A percentile compares a stretch with the other conserved stretches of the same genome.
phyloP scores from a whole-genome alignment of 1,140 invertebrate genomes.

The Saccostrea echinata region DNA sequence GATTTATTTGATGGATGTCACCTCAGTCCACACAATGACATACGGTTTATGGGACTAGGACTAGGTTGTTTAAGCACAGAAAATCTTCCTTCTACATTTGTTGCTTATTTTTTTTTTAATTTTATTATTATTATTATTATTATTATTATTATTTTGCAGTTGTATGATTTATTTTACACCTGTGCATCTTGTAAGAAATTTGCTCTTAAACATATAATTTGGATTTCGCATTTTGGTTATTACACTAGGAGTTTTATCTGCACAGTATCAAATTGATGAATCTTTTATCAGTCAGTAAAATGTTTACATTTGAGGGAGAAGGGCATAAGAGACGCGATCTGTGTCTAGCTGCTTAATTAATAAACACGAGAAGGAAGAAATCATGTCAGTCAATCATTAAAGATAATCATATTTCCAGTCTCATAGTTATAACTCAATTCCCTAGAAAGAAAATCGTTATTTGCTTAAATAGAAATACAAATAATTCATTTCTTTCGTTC shows the following conservation, averaged over 20 bases:
- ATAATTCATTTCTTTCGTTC: slow-evolving; percentile 18
- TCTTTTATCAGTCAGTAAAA: slow-evolving; percentile 29
- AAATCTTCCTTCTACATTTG: neutral
- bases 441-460: slow-evolving; percentile 42
- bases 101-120: too few species aligned
- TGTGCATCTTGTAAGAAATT: neutral
- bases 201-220: neutral
- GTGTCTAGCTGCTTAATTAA: slow-evolving; percentile 26
- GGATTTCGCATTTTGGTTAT: neutral
- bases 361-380: slow-evolving; percentile 35
- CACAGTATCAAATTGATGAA: slow-evolving; percentile 29
- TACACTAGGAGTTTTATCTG: neutral
- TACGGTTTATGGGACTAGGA: neutral
- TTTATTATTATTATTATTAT: too few species aligned
- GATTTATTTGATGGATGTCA: slow-evolving; percentile 7
- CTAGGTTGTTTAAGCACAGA: neutral
- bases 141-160: too few species aligned
- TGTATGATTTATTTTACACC: too few species aligned
- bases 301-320: slow-evolving; percentile 25
- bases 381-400: slow-evolving; percentile 40
- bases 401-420: slow-evolving; percentile 26
- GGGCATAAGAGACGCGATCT: neutral
- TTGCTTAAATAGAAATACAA: slow-evolving; percentile 24
- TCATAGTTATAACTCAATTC: slow-evolving; percentile 23
- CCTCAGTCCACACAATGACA: neutral